Percentiles rank a stretch among this genome's conserved stretches.
Conservation (phyloP, 2,113 vertebrate species). For the Proteles cristata region DNA sequence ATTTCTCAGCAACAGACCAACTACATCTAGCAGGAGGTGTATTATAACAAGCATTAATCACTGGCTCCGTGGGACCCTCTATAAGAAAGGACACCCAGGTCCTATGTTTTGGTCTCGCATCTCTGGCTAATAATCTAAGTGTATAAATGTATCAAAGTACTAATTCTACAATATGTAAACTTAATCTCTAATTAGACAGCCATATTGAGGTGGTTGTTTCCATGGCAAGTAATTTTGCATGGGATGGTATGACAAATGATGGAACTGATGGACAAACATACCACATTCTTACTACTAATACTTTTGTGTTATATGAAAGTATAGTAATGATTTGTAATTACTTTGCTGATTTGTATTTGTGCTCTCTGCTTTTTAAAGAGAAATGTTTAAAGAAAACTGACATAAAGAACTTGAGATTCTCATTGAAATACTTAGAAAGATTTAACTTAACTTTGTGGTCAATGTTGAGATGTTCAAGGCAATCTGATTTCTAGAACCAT, state of each 20-base stretch:
- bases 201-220: not conserved
- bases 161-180: not conserved
- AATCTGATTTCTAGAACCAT: conserved; percentile 8
- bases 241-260: not conserved
- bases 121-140: not conserved
- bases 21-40: not conserved
- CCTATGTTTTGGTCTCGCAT: not conserved
- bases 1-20: not conserved
- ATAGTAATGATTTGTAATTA: not conserved
- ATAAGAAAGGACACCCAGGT: not conserved
- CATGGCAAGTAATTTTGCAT: not conserved
- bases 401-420: not conserved
- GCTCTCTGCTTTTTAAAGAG: not conserved
- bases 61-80: not conserved
- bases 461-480: not conserved
- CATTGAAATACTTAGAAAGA: not conserved
- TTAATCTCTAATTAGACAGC: not conserved
- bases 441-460: not conserved
- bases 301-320: not conserved
- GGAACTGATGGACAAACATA: not conserved
- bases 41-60: not conserved
- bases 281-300: not conserved
- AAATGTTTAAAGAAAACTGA: not conserved
- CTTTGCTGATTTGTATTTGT: not conserved
- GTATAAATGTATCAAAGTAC: not conserved